These are phyloP conservation scores for Hemibagrus guttatus DNA, from an alignment of 2,797 vertebrate genomes.

Conservation along the genomic window DNA sequence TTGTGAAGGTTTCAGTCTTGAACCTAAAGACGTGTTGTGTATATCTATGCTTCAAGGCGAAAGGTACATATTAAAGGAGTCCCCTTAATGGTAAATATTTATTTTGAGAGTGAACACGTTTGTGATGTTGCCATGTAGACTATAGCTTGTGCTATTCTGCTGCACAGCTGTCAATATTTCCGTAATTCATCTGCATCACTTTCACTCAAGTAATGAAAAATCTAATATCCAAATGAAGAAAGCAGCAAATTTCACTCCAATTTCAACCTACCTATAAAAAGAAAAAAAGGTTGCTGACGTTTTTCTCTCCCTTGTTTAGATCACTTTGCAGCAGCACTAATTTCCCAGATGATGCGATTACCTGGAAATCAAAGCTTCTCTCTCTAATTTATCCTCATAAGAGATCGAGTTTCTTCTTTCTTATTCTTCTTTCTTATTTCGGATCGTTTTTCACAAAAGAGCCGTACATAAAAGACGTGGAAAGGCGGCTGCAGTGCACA, in stretches of 20 bases:
- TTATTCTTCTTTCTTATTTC: not conserved
- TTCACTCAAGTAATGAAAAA: not conserved
- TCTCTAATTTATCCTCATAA: not conserved
- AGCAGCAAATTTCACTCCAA: not conserved
- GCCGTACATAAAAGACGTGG: not conserved
- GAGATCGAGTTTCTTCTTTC: not conserved
- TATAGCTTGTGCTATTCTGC: slow-evolving; percentile 3
- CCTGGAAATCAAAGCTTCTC: not conserved
- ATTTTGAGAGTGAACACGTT: not conserved
- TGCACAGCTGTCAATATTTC: not conserved
- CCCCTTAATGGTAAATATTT: not conserved
- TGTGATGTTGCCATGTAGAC: slow-evolving; percentile 22
- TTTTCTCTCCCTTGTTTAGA: not conserved
- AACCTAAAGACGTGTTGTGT: not conserved
- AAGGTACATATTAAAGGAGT: not conserved
- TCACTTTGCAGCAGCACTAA: not conserved
- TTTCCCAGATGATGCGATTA: not conserved
- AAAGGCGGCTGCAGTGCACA: not conserved
- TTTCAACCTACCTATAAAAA: not conserved
- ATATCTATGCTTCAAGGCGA: not conserved
- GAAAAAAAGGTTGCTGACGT: not conserved
- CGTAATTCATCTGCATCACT: not conserved
- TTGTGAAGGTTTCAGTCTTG: not conserved
- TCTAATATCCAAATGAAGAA: slow-evolving; percentile 17
- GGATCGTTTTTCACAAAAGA: not conserved